phyloP scores from a whole-genome alignment of 2,113 vertebrate genomes.

The Anhinga anhinga region DNA sequence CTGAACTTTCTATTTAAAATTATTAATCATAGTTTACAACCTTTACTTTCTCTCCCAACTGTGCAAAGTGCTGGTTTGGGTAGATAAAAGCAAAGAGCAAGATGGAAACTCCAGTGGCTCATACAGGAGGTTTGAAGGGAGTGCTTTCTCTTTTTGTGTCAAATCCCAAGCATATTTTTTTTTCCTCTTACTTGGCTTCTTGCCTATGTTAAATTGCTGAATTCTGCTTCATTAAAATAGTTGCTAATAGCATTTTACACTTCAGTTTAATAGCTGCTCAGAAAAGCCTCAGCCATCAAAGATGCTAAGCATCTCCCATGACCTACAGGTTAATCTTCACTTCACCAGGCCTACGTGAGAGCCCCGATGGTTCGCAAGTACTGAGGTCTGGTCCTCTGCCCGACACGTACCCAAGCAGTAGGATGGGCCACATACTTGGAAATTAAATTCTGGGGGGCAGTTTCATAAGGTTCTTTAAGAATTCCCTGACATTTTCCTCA shows the following conservation, averaged over 20 bases:
- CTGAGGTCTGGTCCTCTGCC: neutral
- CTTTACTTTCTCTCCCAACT: neutral
- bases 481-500: neutral
- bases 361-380: neutral
- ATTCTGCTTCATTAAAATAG: conserved; percentile 55
- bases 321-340: neutral
- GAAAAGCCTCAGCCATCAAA: neutral
- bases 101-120: neutral
- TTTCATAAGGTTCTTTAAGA: neutral
- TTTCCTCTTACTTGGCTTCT: neutral
- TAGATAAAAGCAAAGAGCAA: neutral
- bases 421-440: neutral
- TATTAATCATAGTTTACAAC: neutral
- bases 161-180: neutral
- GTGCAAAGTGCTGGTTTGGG: neutral
- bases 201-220: conserved; percentile 13
- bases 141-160: neutral
- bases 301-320: neutral
- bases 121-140: neutral
- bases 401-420: neutral
- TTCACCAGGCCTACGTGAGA: neutral
- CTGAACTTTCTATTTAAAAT: neutral
- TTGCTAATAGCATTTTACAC: conserved; percentile 41
- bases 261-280: neutral
- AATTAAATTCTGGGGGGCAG: neutral